Evolutionary conservation across 2,113 vertebrate species (phyloP).

Genomic region (Aspiorhynchus laticeps): DNA sequence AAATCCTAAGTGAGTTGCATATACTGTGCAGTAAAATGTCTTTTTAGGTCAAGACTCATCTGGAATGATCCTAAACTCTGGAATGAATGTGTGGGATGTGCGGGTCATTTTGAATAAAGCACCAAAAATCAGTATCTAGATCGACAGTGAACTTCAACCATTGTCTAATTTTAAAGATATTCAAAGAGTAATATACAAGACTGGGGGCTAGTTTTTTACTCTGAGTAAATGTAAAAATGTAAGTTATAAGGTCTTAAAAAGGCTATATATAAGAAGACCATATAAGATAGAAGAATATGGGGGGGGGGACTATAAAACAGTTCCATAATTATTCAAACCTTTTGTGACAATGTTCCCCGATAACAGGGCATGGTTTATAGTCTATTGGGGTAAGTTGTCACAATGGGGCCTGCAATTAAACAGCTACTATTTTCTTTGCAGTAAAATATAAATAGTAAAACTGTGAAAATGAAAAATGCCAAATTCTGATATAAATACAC

Average conservation of each 20-base stretch:
- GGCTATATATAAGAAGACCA: not conserved
- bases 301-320: too few relatives aligned
- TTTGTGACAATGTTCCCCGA: too few relatives aligned
- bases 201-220: not conserved
- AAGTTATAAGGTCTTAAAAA: not conserved
- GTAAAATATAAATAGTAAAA: not conserved
- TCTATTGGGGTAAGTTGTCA: not conserved
- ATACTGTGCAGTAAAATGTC: conserved; percentile 32
- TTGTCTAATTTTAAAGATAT: not conserved
- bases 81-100: conserved; percentile 47
- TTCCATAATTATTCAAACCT: too few relatives aligned
- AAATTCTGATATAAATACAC: not conserved
- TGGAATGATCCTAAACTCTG: conserved; percentile 33
- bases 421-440: not conserved
- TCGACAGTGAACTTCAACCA: not conserved
- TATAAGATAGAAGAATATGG: too few relatives aligned
- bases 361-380: not conserved
- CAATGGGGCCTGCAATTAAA: not conserved
- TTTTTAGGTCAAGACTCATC: conserved; percentile 40
- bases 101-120: conserved; percentile 29
- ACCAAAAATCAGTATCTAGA: not conserved
- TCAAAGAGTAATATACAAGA: not conserved
- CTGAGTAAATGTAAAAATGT: not conserved
- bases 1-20: conserved; percentile 60
- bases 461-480: too few relatives aligned